Percentiles rank a stretch among this genome's conserved stretches.
Evolutionary conservation across 2,797 vertebrate species (phyloP).

Genomic region (Morelia viridis): DNA sequence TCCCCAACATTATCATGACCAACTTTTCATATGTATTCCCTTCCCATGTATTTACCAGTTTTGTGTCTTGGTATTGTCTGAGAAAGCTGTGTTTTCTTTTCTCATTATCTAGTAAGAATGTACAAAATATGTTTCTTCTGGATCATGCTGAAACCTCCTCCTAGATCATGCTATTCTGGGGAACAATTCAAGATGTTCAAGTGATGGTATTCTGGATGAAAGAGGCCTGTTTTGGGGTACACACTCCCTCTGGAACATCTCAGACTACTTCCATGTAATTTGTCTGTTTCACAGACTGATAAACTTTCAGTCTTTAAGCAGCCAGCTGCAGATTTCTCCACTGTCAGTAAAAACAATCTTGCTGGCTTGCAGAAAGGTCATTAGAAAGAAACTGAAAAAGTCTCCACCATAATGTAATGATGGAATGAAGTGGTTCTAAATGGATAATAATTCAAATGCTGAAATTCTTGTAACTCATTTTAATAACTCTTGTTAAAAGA

Average conservation of each 20-base stretch:
- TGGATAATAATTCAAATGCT: not conserved
- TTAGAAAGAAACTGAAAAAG: not conserved
- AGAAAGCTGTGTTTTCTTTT: not conserved
- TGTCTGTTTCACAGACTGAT: not conserved
- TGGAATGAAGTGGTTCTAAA: not conserved
- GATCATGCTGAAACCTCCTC: not conserved
- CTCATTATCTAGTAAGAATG: not conserved
- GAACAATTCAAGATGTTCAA: not conserved
- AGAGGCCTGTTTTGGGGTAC: not conserved
- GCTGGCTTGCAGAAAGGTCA: not conserved
- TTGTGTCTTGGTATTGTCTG: not conserved
- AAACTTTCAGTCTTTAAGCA: not conserved
- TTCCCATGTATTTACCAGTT: no score
- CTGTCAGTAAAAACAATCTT: not conserved
- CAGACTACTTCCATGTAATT: not conserved
- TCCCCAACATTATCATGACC: not conserved
- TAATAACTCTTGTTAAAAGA: not conserved
- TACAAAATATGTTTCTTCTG: not conserved
- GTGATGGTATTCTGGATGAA: not conserved
- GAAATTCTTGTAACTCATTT: not conserved
- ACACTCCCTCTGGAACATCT: not conserved
- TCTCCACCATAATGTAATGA: not conserved
- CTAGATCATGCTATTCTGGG: not conserved
- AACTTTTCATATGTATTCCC: not conserved
- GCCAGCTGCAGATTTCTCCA: not conserved